A percentile compares a stretch with the other conserved stretches of the same genome.
phyloP scores from a whole-genome alignment of 2,113 vertebrate species.

The Ceuthmochares aereus region DNA sequence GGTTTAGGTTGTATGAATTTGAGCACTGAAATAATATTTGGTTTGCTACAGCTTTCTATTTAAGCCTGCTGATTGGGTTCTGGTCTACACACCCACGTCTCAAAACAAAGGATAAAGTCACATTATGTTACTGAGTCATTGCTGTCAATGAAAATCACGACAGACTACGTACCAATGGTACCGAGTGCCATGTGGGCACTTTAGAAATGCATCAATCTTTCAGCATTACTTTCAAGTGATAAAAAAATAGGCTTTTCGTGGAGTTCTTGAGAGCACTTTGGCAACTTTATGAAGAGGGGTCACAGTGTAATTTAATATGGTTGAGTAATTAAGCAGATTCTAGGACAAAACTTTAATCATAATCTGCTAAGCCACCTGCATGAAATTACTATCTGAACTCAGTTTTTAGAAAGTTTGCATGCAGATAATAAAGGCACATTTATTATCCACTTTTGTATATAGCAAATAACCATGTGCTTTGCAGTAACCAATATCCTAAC shows the following conservation, averaged over 20 bases:
- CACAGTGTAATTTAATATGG: not conserved
- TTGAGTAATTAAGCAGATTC: not conserved
- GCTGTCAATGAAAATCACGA: conserved; percentile 79
- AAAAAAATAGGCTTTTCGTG: not conserved
- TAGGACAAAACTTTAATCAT: not conserved
- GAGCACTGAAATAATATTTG: not conserved
- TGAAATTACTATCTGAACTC: not conserved
- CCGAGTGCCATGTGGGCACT: not conserved
- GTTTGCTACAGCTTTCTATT: not conserved
- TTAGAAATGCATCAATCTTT: not conserved
- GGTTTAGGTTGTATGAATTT: not conserved
- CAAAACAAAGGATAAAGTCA: conserved; percentile 67
- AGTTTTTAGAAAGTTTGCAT: not conserved
- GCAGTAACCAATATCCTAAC: not conserved
- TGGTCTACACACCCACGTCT: conserved; percentile 76
- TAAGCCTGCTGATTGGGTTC: conserved; percentile 36
- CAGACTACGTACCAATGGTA: not conserved
- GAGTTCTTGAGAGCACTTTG: not conserved
- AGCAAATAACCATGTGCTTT: not conserved
- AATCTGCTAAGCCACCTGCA: not conserved
- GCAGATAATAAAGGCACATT: not conserved
- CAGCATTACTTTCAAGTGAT: not conserved
- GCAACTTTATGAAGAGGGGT: not conserved
- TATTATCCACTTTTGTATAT: not conserved
- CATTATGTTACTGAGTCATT: conserved; percentile 63